Evolutionary conservation across 2,888 invertebrate species (phyloP), one percentile per base, ranked within the genome.

Genomic region (Heliconius aoede): DNA sequence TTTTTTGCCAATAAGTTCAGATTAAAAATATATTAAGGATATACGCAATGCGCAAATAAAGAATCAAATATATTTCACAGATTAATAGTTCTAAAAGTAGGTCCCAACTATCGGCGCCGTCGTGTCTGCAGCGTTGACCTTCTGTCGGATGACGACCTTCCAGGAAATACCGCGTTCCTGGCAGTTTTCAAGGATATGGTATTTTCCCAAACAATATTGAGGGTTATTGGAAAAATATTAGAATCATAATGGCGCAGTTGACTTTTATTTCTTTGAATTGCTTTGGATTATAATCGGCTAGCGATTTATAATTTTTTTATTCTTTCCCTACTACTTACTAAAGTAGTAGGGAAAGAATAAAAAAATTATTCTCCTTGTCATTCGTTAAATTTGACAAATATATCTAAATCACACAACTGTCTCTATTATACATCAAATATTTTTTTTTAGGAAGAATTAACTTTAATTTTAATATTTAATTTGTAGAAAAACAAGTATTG

Each of bases 81-180:
- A 24, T 55, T 55, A 68, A 64, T 73, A 64, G 55, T 36, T 58
- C 40, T 55, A 58, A 68, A 40, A 15, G 46, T 68, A 24, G 15
- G 65, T 65, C 65, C 40, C 65, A 40, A 65, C 13, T 40, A 15
- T 7, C 69, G 79, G 78, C 80, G 80, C 79, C 80, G 62, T 32
- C 46, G 30, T 51, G 80, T 79, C 80, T 80, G 76, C 36, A 26
- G 24, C 32, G 61, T 32, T 55, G 80, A 74, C 80, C 79, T 78
- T 73, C 75, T 51, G 18, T 68, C 58, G 71, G 32, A 51, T 71
- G 58, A 61, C 60, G 77, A 77, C 74, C 77, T 77, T 74, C 68
- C 24, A 68, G 74, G 74, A 68, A 74, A 61, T 61, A 60, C 61
- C 24, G 60, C 30, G 13, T 30, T 69, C 69, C 32, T 69, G 32